Percentiles rank a stretch among this genome's conserved stretches.
Conservation (phyloP, 2,113 vertebrate genomes). For the Nestor notabilis region DNA sequence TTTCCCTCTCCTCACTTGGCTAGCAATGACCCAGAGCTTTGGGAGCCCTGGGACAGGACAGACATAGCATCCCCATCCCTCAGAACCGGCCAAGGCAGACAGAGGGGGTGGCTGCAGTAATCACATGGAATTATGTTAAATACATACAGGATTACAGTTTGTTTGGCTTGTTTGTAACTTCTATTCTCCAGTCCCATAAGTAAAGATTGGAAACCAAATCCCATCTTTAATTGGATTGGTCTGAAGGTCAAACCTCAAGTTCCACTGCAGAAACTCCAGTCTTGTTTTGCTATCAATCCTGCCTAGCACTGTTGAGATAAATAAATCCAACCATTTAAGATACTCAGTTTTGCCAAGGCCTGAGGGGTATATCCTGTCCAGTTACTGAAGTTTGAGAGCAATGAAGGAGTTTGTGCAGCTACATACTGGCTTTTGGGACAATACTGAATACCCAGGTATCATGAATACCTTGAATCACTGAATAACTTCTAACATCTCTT, state of each 20-base stretch:
- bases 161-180: neutral
- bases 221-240: neutral
- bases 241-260: neutral
- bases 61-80: rapidly evolving
- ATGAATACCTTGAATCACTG: neutral
- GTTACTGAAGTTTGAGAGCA: neutral
- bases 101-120: neutral
- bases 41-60: rapidly evolving
- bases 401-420: neutral
- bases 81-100: neutral
- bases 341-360: neutral
- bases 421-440: neutral
- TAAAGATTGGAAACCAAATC: neutral
- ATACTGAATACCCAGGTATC: neutral
- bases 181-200: neutral
- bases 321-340: neutral
- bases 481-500: neutral
- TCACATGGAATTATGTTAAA: neutral
- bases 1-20: neutral
- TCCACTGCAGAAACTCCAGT: neutral
- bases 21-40: rapidly evolving
- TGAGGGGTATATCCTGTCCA: neutral
- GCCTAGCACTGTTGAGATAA: neutral
- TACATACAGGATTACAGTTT: neutral
- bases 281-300: neutral